Conservation (phyloP, 2,888 invertebrate species). For the Eupithecia vulgata region DNA sequence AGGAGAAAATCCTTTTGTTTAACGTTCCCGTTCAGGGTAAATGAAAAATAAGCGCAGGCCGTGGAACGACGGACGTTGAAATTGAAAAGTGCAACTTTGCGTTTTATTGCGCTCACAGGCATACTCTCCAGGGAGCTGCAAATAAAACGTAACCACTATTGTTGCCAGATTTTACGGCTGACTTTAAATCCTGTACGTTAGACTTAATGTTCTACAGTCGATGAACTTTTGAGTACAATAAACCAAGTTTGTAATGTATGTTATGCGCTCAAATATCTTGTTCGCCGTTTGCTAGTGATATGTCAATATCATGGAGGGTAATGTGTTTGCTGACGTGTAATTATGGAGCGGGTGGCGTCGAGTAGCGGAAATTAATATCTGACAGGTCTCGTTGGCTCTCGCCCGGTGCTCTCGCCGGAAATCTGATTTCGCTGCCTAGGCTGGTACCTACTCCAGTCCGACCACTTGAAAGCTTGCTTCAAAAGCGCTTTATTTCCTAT, state of each 20-base stretch:
- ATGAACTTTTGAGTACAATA: background rate
- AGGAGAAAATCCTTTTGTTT: constrained; percentile 73
- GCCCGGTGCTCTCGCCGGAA: constrained; percentile 48
- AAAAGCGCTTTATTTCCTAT: background rate
- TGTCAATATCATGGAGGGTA: constrained; percentile 48
- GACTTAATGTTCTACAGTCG: constrained; percentile 1
- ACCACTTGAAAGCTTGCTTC: background rate
- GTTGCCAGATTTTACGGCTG: constrained; percentile 48
- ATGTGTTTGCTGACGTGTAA: constrained; percentile 60
- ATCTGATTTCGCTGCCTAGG: constrained; percentile 40
- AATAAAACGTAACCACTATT: constrained; percentile 56
- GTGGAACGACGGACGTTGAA: constrained; percentile 62
- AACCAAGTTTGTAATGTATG: constrained; percentile 44
- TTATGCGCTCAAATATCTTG: constrained; percentile 49
- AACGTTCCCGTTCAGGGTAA: constrained; percentile 61
- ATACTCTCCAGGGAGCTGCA: constrained; percentile 60
- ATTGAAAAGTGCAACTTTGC: constrained; percentile 74
- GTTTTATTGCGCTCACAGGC: constrained; percentile 64
- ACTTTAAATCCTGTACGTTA: constrained; percentile 35
- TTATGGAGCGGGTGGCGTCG: constrained; percentile 60
- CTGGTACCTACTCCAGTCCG: background rate
- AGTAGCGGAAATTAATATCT: constrained; percentile 78
- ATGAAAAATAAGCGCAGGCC: constrained; percentile 71
- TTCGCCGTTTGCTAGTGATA: constrained; percentile 44
- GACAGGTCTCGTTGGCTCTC: constrained; percentile 59